Evolutionary conservation across 2,797 vertebrate species (phyloP).

Genomic region (Hypotaenidia philippensis): DNA sequence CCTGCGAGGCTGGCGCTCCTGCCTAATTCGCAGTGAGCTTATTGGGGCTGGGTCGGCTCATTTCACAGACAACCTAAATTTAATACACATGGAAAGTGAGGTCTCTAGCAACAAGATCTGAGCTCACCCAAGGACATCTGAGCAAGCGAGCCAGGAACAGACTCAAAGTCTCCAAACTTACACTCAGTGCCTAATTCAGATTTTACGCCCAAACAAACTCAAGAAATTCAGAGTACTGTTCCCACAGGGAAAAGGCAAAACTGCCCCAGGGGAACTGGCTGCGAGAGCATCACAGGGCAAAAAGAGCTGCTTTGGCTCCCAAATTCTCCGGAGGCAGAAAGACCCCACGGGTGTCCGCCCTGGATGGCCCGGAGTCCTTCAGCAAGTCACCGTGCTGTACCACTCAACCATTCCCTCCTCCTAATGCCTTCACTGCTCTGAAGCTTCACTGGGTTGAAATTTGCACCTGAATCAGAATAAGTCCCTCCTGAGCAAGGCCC

Average conservation of each 20-base stretch:
- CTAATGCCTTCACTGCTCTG: rapidly evolving
- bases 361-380: background rate
- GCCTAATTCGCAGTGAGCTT: background rate
- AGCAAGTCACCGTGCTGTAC: rapidly evolving
- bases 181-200: conserved; percentile 54
- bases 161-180: conserved; percentile 44
- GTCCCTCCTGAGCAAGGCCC: background rate
- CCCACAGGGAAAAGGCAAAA: conserved; percentile 25
- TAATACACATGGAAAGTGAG: conserved; percentile 7
- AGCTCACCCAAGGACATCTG: conserved; percentile 39
- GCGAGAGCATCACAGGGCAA: rapidly evolving
- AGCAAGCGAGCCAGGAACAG: conserved; percentile 1
- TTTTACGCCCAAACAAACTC: conserved; percentile 65
- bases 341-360: rapidly evolving
- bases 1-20: rapidly evolving
- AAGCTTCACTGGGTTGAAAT: background rate
- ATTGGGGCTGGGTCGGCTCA: background rate
- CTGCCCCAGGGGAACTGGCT: background rate
- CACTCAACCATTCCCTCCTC: background rate
- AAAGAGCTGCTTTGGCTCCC: background rate
- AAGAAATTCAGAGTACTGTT: conserved; percentile 54
- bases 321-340: background rate
- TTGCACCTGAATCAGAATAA: background rate
- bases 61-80: conserved; percentile 1
- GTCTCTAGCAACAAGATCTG: background rate